Percentiles rank a stretch among this genome's conserved stretches.
These are phyloP conservation scores for Danionella cerebrum DNA, from an alignment of 2,113 vertebrate species.

Conservation along the genomic window DNA sequence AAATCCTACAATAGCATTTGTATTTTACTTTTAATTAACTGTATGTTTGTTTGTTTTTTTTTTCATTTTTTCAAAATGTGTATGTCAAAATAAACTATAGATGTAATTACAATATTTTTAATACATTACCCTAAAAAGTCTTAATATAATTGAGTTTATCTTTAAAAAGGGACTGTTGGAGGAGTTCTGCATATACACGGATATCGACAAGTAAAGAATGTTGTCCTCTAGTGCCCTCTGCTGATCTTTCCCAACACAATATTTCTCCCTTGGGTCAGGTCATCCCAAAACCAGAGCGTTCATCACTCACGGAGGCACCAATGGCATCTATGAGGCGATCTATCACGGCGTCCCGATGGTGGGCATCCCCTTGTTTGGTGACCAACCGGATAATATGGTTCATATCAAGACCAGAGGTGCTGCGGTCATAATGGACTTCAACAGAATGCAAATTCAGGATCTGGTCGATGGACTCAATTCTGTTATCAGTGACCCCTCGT, in stretches of 20 bases:
- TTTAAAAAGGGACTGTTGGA: too few relatives aligned
- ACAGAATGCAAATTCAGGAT: constrained; percentile 62
- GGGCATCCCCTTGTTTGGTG: constrained; percentile 78
- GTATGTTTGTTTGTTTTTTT: too few relatives aligned
- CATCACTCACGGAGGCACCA: constrained; percentile 86
- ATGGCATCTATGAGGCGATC: constrained; percentile 89
- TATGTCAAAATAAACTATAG: too few relatives aligned
- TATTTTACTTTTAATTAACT: too few relatives aligned
- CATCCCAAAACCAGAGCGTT: constrained; percentile 82
- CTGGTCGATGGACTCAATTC: constrained; percentile 65
- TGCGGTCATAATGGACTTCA: constrained; percentile 64
- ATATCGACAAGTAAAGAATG: too few relatives aligned
- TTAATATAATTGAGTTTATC: too few relatives aligned
- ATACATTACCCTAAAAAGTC: too few relatives aligned
- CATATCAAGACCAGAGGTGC: constrained; percentile 76
- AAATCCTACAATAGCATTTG: too few relatives aligned
- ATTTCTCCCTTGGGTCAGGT: constrained; percentile 50
- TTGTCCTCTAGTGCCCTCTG: background rate
- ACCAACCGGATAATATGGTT: constrained; percentile 79
- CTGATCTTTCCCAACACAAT: background rate
- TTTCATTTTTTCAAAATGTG: too few relatives aligned
- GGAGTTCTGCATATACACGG: too few relatives aligned
- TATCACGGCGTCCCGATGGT: constrained; percentile 83
- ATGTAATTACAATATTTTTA: too few relatives aligned
- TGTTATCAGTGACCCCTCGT: constrained; percentile 74